Percentiles rank a stretch among this genome's conserved stretches.
Evolutionary conservation across 2,888 invertebrate species (phyloP).

Genomic region (Lasioglossum pauxillum): DNA sequence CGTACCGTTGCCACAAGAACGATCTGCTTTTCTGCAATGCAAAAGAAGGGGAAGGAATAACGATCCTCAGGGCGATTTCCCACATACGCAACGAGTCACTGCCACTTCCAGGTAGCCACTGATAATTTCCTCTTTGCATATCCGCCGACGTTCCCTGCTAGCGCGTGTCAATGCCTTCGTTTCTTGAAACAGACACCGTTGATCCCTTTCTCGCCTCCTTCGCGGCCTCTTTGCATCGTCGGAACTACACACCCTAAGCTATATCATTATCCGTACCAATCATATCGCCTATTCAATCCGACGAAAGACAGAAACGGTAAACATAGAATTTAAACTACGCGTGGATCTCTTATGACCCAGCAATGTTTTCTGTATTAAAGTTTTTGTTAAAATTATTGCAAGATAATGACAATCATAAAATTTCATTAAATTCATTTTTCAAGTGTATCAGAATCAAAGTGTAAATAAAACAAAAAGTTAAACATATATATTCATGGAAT

Average conservation of each 20-base stretch:
- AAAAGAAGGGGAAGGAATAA: slow-evolving; percentile 58
- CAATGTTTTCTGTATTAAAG: background rate
- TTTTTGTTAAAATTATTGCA: background rate
- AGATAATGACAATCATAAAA: background rate
- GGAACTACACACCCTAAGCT: background rate
- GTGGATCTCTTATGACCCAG: too few relatives aligned
- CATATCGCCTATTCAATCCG: background rate
- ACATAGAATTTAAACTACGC: background rate
- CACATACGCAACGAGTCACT: slow-evolving; percentile 59
- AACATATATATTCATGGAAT: too few relatives aligned
- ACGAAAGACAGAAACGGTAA: background rate
- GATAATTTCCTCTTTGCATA: slow-evolving; percentile 66
- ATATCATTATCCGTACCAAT: background rate
- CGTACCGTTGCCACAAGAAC: slow-evolving; percentile 40
- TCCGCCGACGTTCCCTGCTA: slow-evolving; percentile 45
- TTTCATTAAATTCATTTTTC: background rate
- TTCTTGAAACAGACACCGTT: slow-evolving; percentile 42
- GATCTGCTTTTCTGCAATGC: slow-evolving; percentile 61
- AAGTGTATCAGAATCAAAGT: too few relatives aligned
- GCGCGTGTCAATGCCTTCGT: slow-evolving; percentile 46
- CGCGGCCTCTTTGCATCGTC: background rate
- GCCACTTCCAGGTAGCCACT: slow-evolving; percentile 60
- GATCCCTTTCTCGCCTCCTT: too few relatives aligned
- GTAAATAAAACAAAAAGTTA: too few relatives aligned
- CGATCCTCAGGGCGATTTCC: slow-evolving; percentile 57